Evolutionary conservation across 53 echinoderm and acorn worm genomes (phyloP), one percentile per base, ranked within the genome.

Genomic region (Arbacia lixula): DNA sequence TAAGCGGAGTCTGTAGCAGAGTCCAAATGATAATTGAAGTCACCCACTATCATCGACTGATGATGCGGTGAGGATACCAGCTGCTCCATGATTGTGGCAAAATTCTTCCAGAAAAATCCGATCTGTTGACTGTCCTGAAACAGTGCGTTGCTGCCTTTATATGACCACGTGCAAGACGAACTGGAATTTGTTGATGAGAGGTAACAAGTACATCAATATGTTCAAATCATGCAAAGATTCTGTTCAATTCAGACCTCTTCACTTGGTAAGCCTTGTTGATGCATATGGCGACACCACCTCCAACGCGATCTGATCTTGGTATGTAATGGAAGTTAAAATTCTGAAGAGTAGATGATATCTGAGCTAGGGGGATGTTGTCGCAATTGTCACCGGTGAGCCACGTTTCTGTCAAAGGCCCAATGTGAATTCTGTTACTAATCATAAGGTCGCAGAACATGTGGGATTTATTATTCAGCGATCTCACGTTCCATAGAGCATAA

Each of bases 281-380:
- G 74, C 52, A 74, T 3, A 74, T 53, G 3, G 52, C 74, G 12
- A 74, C 53, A 32, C 53, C 74, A 74, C 54, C 76, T 56, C 76
- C 76, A 4, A 36, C 55, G 37, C 76, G 58, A 56, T 38, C 76
- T 10, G 37, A 19, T 36, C 58, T 25, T 37, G 57, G 40, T 14
- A 12, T 52, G 12, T 75, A 55, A 54, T 75, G 75, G 0, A 31
- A 76, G 36, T 54, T 20, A 38, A 22, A 76, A 38, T 57, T 76
- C 57, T 39, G 76, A 76, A 76, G 76, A 3, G 57, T 76, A 1
- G 76, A 76, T 36, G 76, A 76, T 76, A 76, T 54, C 58, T 76
- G 76, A 57, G 58, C 76, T 36, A 76, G 76, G 37, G 54, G 36
- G 57, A 76, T 57, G 26, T 76, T 54, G 43, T 76, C 58, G 6